Conservation (phyloP, 2,888 invertebrate genomes). For the Thalpophila matura region DNA sequence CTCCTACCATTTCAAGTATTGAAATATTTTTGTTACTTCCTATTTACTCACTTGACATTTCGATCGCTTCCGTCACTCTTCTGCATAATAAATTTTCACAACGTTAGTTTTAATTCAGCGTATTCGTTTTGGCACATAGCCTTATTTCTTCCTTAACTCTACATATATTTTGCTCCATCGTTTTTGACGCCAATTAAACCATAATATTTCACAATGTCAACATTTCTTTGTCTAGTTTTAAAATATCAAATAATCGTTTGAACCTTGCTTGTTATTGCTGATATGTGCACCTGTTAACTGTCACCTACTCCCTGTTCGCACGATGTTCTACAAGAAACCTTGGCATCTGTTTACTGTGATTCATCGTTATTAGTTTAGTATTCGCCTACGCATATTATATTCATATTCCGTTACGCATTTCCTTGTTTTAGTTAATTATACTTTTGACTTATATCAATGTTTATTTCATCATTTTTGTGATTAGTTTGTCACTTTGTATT, state of each 20-base stretch:
- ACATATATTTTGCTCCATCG: not conserved
- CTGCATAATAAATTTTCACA: too few relatives aligned
- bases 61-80: too few relatives aligned
- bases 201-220: not conserved
- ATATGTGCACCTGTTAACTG: constrained; percentile 10
- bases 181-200: not conserved
- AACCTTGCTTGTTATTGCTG: constrained; percentile 38
- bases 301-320: not conserved
- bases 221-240: not conserved
- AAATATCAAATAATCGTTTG: not conserved
- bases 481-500: too few relatives aligned
- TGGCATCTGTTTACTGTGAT: not conserved
- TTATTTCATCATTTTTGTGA: not conserved
- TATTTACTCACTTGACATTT: too few relatives aligned
- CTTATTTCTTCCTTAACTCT: too few relatives aligned
- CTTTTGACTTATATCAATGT: too few relatives aligned
- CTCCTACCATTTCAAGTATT: too few relatives aligned
- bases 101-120: too few relatives aligned
- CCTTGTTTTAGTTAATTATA: not conserved
- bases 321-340: constrained; percentile 11
- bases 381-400: not conserved
- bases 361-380: not conserved
- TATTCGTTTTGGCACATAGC: too few relatives aligned
- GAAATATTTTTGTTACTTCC: too few relatives aligned
- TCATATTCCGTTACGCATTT: not conserved